These are phyloP conservation scores for Menidia menidia DNA, from an alignment of 2,797 vertebrate species.

Conservation along the genomic window DNA sequence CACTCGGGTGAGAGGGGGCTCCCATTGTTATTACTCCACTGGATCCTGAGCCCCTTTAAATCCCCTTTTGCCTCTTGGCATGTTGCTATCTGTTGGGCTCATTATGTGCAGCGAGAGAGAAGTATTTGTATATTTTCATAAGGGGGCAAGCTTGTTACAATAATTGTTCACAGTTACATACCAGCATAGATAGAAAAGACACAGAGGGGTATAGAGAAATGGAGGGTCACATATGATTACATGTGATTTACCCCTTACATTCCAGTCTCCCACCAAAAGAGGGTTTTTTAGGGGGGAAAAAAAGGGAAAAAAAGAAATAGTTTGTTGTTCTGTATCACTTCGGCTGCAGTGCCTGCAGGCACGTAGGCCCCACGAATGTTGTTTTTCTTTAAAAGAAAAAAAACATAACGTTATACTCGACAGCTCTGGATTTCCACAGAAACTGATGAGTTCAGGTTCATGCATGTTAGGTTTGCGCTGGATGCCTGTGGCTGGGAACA, in stretches of 20 bases:
- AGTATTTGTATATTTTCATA: conserved; percentile 61
- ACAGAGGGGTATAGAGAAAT: conserved; percentile 38
- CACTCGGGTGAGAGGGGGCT: conserved; percentile 2
- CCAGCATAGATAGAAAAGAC: conserved; percentile 47
- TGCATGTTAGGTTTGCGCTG: conserved; percentile 13
- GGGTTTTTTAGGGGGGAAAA: conserved; percentile 1
- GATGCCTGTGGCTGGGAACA: conserved; percentile 22
- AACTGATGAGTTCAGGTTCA: conserved; percentile 28
- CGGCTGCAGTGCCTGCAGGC: not conserved
- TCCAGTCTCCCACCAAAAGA: conserved; percentile 38
- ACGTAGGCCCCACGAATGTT: not conserved
- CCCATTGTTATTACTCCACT: conserved; percentile 61
- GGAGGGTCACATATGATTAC: conserved; percentile 60
- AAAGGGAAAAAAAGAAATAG: conserved; percentile 2
- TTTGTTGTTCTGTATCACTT: conserved; percentile 12
- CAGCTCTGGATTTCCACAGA: conserved; percentile 1
- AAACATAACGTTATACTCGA: conserved; percentile 7
- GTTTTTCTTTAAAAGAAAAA: conserved; percentile 12
- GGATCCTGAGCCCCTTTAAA: conserved; percentile 56
- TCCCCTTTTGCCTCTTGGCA: conserved; percentile 55
- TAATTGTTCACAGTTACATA: conserved; percentile 58
- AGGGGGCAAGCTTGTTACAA: conserved; percentile 62
- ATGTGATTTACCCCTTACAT: conserved; percentile 49
- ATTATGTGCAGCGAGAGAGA: conserved; percentile 17
- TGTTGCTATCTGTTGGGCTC: conserved; percentile 57